Base-by-base conservation (phyloP, 2,888 invertebrate species). In the Tetrapedia diversipes region DNA sequence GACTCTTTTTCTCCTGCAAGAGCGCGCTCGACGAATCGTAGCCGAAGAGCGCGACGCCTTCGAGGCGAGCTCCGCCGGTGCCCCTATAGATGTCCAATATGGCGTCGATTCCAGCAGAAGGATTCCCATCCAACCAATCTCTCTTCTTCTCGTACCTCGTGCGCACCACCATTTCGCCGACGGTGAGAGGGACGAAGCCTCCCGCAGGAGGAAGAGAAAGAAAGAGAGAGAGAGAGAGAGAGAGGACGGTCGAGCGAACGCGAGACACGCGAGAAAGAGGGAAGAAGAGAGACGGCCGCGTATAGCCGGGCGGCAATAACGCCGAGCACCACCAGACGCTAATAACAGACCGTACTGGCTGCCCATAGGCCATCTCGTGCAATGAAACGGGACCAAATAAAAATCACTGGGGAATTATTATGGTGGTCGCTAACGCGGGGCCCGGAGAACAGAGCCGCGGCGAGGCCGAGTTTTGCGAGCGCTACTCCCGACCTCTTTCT, bases 251-350 rank as follows among this genome's bases (percentile, higher is more conserved):
- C 11, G 49, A 27, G 45, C 47, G 32, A 53, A 59, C 61, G 59
- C 67, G 69, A 24, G 75, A n/a, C 76, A 69, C 67, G 69, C 69
- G 77, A 67, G 71, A 70, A 80, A 80, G 81, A 81, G 77, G 72
- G 81, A 79, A 74, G 76, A 85, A 82, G 84, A 83, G 86, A 84
- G 82, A 81, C 86, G 85, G 82, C 81, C 86, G 85, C 85, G 88
- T 89, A 90, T 88, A 87, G 86, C 87, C 87, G 86, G 78, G 80
- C 85, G 85, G 91, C 90, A 91, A 91, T 92, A 91, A 92, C 91
- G 91, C 82, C 88, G 89, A 91, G 91, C 90, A 91, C 89, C 90
- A 91, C 89, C 91, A 90, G 91, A 92, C 91, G 91, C 91, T 92
- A 92, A 92, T 92, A 92, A 92, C 91, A 92, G 91, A 91, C 89